These are phyloP conservation scores for Pelusios castaneus DNA, from an alignment of 2,113 vertebrate species.

Conservation along the genomic window DNA sequence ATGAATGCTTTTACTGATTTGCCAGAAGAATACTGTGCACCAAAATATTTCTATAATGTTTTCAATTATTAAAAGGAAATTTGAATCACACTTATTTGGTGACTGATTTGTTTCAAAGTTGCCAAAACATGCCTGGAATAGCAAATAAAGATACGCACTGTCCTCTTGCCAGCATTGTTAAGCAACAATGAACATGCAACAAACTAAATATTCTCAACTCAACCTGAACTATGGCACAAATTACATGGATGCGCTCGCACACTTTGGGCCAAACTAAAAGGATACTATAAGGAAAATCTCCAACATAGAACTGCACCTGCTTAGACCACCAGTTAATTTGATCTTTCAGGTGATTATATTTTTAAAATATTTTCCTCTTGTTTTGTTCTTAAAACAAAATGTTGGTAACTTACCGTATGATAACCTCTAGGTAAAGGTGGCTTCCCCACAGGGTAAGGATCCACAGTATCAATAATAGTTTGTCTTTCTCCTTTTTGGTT, in stretches of 20 bases:
- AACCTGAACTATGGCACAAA: not conserved
- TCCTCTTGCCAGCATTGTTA: not conserved
- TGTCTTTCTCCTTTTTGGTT: conserved; percentile 98
- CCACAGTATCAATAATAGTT: conserved; percentile 98
- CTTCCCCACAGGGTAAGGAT: conserved; percentile 93
- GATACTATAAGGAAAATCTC: not conserved
- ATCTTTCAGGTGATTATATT: not conserved
- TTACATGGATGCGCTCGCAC: accelerated
- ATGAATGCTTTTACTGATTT: not conserved
- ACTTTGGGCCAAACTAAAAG: not conserved
- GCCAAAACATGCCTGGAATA: not conserved
- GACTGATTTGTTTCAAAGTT: not conserved
- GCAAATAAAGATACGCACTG: not conserved
- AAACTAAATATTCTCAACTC: not conserved
- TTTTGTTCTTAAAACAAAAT: not conserved
- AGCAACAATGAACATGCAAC: not conserved
- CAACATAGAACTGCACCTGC: not conserved
- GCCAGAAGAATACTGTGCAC: not conserved
- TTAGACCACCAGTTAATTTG: not conserved
- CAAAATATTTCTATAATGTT: not conserved
- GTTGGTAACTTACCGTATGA: conserved; percentile 89
- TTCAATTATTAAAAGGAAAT: not conserved
- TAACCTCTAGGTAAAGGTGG: conserved; percentile 93
- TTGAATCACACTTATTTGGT: not conserved
- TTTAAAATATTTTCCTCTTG: not conserved